phyloP scores from a whole-genome alignment of 2,888 invertebrate genomes.

The Thera obeliscata region DNA sequence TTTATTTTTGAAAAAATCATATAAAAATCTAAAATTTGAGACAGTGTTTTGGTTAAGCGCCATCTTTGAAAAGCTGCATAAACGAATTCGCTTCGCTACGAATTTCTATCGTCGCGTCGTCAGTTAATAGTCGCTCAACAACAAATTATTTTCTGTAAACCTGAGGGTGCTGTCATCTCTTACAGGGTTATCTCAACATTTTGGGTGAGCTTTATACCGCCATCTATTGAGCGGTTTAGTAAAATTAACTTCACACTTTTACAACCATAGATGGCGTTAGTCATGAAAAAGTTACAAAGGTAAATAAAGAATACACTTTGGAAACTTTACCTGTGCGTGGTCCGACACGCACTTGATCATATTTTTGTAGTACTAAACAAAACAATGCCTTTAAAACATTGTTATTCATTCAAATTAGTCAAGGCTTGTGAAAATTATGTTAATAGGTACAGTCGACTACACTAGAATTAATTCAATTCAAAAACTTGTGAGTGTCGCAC shows the following conservation, averaged over 20 bases:
- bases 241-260: background rate
- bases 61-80: conserved; percentile 40
- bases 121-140: background rate
- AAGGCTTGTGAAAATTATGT: background rate
- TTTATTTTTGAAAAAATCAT: too few relatives aligned
- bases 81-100: conserved; percentile 4
- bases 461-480: too few relatives aligned
- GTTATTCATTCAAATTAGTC: background rate
- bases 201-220: background rate
- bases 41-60: conserved; percentile 7
- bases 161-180: conserved; percentile 19
- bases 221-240: conserved; percentile 7
- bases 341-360: background rate
- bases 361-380: background rate
- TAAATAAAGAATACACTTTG: background rate
- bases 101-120: background rate
- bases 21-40: too few relatives aligned
- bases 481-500: too few relatives aligned
- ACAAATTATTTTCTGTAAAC: background rate
- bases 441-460: too few relatives aligned
- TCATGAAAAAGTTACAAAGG: background rate
- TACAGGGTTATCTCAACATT: background rate
- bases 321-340: background rate
- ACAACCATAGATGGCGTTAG: conserved; percentile 21
- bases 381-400: background rate